Percentiles rank a stretch among this genome's conserved stretches.
Evolutionary conservation across 2,888 invertebrate species (phyloP).

Genomic region (Sinhomidia bicolor): DNA sequence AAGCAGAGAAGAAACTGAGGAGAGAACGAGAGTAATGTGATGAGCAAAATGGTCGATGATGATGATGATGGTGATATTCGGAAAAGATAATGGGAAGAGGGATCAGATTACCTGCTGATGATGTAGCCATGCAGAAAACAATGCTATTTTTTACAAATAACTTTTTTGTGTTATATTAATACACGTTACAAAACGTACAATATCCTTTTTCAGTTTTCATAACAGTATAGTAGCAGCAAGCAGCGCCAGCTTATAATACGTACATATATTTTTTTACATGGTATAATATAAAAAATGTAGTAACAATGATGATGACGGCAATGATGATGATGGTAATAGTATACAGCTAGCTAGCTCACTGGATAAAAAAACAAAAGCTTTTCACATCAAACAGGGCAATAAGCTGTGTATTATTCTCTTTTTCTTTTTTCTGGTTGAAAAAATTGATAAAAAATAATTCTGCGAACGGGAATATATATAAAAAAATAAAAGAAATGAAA

Average conservation of each 20-base stretch:
- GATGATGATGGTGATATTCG: too few relatives aligned
- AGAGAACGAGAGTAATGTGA: not conserved
- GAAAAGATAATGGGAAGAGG: slow-evolving; percentile 20
- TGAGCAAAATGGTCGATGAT: not conserved
- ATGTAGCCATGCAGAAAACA: too few relatives aligned
- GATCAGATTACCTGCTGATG: slow-evolving; percentile 46
- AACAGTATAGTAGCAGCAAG: too few relatives aligned
- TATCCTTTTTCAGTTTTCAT: not conserved
- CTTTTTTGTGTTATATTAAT: not conserved
- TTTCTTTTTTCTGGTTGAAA: not conserved
- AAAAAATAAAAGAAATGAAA: not conserved
- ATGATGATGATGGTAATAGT: not conserved
- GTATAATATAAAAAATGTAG: not conserved
- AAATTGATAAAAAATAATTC: not conserved
- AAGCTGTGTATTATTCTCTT: slow-evolving; percentile 3
- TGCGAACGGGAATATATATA: too few relatives aligned
- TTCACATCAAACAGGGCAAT: slow-evolving; percentile 33
- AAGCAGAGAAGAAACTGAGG: not conserved
- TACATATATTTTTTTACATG: too few relatives aligned
- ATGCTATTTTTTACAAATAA: too few relatives aligned
- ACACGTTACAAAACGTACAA: too few relatives aligned
- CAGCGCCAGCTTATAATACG: too few relatives aligned
- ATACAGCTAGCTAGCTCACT: too few relatives aligned
- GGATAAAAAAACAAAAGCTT: too few relatives aligned
- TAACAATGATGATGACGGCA: not conserved